Evolutionary conservation across 2,113 vertebrate genomes (phyloP).

Genomic region (Mobula birostris): DNA sequence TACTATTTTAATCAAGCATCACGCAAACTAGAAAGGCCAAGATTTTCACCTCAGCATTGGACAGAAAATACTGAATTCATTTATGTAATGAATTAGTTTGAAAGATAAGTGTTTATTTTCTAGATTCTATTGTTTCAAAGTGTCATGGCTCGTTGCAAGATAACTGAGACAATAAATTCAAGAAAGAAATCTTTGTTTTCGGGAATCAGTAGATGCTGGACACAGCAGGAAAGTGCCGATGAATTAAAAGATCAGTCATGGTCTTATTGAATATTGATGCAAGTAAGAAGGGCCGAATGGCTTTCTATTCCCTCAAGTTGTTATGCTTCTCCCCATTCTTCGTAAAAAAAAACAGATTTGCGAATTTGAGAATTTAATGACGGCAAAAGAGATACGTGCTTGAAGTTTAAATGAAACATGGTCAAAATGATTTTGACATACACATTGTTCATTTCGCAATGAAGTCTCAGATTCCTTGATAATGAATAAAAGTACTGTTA

Average conservation of each 20-base stretch:
- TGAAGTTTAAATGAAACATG: not conserved
- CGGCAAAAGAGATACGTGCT: not conserved
- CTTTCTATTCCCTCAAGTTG: no score
- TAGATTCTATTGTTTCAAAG: not conserved
- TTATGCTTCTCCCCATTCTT: not conserved
- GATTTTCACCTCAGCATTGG: not conserved
- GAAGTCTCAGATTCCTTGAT: not conserved
- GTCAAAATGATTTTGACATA: not conserved
- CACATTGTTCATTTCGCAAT: not conserved
- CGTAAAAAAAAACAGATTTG: no score
- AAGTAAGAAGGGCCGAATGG: no score
- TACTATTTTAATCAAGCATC: not conserved
- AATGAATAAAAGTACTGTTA: constrained; percentile 19
- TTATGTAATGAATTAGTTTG: not conserved
- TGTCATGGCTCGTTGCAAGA: not conserved
- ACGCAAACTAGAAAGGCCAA: not conserved
- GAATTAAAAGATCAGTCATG: no score
- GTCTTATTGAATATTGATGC: no score
- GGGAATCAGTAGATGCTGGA: no score
- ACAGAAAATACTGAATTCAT: not conserved
- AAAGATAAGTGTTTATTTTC: not conserved
- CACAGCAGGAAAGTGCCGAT: no score
- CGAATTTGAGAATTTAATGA: not conserved
- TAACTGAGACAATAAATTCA: not conserved
- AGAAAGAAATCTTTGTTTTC: not conserved